phyloP scores from a whole-genome alignment of 2,113 vertebrate species.

The Nannospalax galili region DNA sequence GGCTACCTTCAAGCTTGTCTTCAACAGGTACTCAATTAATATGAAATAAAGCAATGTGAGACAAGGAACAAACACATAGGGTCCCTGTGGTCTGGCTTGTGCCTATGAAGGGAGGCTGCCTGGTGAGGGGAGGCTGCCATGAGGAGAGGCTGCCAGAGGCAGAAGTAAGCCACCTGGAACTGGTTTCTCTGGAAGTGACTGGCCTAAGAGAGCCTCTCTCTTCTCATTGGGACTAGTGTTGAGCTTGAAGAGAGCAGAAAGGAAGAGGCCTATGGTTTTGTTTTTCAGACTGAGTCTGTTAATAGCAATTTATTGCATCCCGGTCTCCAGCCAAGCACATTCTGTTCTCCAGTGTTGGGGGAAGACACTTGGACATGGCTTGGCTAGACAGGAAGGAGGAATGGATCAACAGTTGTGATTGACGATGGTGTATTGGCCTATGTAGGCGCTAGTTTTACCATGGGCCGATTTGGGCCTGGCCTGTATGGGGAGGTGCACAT shows the following conservation, averaged over 20 bases:
- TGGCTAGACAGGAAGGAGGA: conserved; percentile 60
- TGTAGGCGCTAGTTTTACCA: background rate
- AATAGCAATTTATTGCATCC: conserved; percentile 67
- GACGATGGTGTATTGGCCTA: background rate
- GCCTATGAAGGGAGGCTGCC: fast-evolving
- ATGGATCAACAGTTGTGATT: background rate
- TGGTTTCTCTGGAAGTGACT: background rate
- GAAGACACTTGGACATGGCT: background rate
- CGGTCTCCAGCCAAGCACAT: conserved; percentile 72
- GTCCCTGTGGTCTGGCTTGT: background rate
- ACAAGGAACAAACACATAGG: background rate
- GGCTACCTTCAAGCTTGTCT: background rate
- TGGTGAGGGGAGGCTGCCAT: background rate
- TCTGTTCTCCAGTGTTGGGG: conserved; percentile 60
- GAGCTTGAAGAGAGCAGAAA: conserved; percentile 31
- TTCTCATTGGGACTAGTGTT: background rate
- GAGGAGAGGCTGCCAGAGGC: background rate
- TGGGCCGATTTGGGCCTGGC: background rate
- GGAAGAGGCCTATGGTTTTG: conserved; percentile 58
- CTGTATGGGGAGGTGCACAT: background rate
- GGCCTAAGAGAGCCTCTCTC: background rate
- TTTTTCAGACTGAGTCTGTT: conserved; percentile 63
- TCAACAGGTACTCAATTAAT: background rate
- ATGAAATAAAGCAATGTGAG: background rate
- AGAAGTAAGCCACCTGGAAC: background rate